Percentiles rank a stretch among this genome's conserved stretches.
Conservation (phyloP, 2,888 invertebrate genomes). For the Macrosiphum euphorbiae region DNA sequence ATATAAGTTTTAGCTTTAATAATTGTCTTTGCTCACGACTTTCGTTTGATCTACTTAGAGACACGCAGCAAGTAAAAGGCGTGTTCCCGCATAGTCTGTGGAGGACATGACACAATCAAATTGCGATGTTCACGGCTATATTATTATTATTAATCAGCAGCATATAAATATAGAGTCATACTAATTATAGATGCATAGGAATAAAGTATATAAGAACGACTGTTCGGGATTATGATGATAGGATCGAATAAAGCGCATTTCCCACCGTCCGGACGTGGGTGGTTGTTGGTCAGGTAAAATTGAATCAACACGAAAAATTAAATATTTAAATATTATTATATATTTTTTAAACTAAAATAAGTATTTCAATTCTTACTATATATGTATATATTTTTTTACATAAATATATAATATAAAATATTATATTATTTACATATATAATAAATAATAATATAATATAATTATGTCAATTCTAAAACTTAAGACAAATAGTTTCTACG, state of each 20-base stretch:
- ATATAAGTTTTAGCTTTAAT: neutral
- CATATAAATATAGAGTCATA: no score
- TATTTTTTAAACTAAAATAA: constrained; percentile 61
- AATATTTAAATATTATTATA: constrained; percentile 51
- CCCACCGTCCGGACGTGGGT: neutral
- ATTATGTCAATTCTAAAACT: constrained; percentile 49
- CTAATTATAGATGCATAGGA: neutral
- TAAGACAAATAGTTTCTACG: constrained; percentile 58
- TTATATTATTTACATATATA: constrained; percentile 22
- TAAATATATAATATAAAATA: constrained; percentile 31
- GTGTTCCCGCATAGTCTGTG: neutral
- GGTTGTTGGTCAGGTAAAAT: neutral
- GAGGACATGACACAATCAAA: neutral
- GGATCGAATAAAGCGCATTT: neutral
- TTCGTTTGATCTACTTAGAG: neutral
- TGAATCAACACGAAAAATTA: neutral
- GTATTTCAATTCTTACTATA: constrained; percentile 53
- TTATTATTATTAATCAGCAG: no score
- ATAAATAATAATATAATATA: constrained; percentile 26
- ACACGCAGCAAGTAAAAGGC: neutral
- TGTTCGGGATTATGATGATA: neutral
- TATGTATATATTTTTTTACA: constrained; percentile 40
- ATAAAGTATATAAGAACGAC: neutral
- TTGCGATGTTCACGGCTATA: neutral
- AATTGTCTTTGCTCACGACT: neutral